These are phyloP conservation scores for Tragulus kanchil DNA, from an alignment of 2,113 vertebrate species.

Conservation along the genomic window DNA sequence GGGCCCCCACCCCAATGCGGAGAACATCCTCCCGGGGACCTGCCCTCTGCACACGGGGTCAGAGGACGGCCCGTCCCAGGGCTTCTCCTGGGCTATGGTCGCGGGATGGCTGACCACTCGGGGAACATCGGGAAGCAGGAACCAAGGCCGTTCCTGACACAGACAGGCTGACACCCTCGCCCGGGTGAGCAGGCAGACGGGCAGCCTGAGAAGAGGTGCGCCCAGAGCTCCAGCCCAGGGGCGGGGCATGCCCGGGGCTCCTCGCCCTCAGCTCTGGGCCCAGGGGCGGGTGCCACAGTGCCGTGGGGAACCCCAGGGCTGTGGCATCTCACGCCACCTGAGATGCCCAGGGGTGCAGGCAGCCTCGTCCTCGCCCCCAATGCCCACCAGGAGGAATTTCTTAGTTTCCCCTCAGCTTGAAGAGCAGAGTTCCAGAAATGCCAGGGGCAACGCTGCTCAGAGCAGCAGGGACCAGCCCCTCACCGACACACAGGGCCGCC, in stretches of 20 bases:
- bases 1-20: fast-evolving
- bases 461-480: not conserved
- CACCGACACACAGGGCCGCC: fast-evolving
- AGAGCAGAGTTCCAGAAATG: not conserved
- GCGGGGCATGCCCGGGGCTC: not conserved
- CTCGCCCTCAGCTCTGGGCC: not conserved
- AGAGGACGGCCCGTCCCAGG: not conserved
- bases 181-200: not conserved
- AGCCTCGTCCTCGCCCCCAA: not conserved
- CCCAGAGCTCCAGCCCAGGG: not conserved
- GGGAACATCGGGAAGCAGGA: not conserved
- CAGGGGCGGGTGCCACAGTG: fast-evolving
- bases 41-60: fast-evolving
- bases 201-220: not conserved
- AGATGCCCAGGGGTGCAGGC: not conserved
- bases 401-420: not conserved
- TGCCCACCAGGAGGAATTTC: not conserved
- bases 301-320: not conserved
- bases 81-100: not conserved
- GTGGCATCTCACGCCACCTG: not conserved
- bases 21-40: not conserved
- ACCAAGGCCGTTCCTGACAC: not conserved
- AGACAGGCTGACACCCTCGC: not conserved
- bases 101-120: not conserved
- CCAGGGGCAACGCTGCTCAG: not conserved